Evolutionary conservation across 2,797 vertebrate genomes (phyloP).

Genomic region (Silurus lanzhouensis): DNA sequence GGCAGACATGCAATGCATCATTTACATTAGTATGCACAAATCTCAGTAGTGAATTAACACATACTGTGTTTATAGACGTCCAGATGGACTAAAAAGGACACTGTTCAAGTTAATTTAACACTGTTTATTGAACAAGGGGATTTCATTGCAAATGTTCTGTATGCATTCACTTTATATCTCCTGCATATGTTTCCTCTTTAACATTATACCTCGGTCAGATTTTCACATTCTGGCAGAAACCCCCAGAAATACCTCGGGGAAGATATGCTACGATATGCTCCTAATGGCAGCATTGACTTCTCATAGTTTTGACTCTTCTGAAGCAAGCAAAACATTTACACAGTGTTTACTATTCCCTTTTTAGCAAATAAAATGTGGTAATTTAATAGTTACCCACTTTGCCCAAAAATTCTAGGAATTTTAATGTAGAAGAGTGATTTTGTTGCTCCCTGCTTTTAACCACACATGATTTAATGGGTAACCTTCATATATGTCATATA

Average conservation of each 20-base stretch:
- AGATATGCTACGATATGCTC: conserved; percentile 54
- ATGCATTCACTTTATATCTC: neutral
- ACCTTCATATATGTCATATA: neutral
- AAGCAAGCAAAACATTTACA: conserved; percentile 9
- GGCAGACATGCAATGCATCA: conserved; percentile 63
- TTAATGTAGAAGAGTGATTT: neutral
- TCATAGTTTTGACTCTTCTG: conserved; percentile 64
- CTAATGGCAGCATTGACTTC: conserved; percentile 53
- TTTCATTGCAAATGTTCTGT: neutral
- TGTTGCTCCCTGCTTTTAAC: neutral
- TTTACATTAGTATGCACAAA: conserved; percentile 17
- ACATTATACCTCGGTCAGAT: neutral
- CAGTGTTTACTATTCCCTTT: conserved; percentile 2
- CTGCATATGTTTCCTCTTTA: conserved; percentile 3
- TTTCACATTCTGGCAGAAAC: conserved; percentile 65
- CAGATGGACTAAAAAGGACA: neutral
- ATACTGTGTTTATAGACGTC: conserved; percentile 2
- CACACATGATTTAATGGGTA: neutral
- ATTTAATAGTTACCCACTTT: conserved; percentile 21
- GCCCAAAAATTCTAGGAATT: neutral
- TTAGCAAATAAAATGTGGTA: conserved; percentile 23
- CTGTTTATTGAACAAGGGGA: conserved; percentile 1
- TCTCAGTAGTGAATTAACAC: conserved; percentile 8
- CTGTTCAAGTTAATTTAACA: neutral
- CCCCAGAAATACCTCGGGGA: conserved; percentile 57